Percentiles rank a stretch among this genome's conserved stretches.
phyloP scores from a whole-genome alignment of 2,888 invertebrate species.

The Limenitis camilla region DNA sequence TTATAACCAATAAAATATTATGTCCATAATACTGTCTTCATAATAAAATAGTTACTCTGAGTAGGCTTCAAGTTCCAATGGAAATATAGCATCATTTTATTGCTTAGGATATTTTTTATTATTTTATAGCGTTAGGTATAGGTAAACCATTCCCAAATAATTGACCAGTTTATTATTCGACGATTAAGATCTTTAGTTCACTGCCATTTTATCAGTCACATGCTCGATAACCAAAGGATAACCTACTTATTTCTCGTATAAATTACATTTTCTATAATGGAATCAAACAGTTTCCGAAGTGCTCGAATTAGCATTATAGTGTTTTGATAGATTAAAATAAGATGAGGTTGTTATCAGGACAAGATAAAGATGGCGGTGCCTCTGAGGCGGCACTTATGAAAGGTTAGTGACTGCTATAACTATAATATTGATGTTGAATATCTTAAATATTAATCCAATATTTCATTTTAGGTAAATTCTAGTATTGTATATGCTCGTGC shows the following conservation, averaged over 20 bases:
- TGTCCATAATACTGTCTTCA: too few species aligned
- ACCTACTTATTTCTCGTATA: constrained; percentile 63
- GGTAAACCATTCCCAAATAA: background rate
- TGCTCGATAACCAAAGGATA: constrained; percentile 58
- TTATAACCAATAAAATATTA: too few species aligned
- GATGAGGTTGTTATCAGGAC: constrained; percentile 59
- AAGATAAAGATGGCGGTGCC: constrained; percentile 61
- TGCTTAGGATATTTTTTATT: too few species aligned
- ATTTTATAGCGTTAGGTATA: too few species aligned
- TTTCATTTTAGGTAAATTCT: too few species aligned
- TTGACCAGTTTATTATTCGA: constrained; percentile 13
- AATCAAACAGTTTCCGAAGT: constrained; percentile 39
- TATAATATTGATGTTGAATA: too few species aligned
- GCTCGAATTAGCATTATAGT: constrained; percentile 28
- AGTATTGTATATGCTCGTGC: too few species aligned
- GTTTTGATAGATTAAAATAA: constrained; percentile 17
- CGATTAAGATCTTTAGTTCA: constrained; percentile 37
- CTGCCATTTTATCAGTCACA: constrained; percentile 56
- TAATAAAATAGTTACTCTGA: too few species aligned
- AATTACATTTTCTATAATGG: constrained; percentile 47
- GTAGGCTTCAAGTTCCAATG: too few species aligned
- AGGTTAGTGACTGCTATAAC: constrained; percentile 26
- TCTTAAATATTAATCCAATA: too few species aligned
- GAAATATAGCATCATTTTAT: too few species aligned
- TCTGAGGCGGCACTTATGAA: constrained; percentile 38